A percentile compares a stretch with the other conserved stretches of the same genome.
These are phyloP conservation scores for Hirtodrosophila trivittata DNA, from an alignment of 2,888 invertebrate species.

Conservation along the genomic window DNA sequence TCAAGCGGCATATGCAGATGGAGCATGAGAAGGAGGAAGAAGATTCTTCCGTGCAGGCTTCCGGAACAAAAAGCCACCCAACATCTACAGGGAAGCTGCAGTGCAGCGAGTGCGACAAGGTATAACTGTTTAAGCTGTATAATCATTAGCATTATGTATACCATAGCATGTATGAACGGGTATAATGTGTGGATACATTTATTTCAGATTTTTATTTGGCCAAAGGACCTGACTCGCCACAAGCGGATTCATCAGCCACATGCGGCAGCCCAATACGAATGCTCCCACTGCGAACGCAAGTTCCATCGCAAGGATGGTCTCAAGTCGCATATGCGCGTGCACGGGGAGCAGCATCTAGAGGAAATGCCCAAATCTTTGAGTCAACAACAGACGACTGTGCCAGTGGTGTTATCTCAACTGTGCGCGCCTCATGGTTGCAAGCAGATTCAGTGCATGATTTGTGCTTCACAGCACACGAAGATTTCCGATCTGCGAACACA, in stretches of 20 bases:
- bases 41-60: no score
- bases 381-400: slow-evolving; percentile 1
- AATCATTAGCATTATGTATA: no score
- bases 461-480: slow-evolving; percentile 78
- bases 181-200: not conserved
- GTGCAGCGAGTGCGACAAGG: slow-evolving; percentile 87
- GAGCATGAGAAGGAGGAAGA: slow-evolving; percentile 35
- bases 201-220: slow-evolving; percentile 85
- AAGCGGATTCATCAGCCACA: slow-evolving; percentile 86
- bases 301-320: slow-evolving; percentile 86
- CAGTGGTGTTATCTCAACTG: slow-evolving; percentile 54
- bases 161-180: no score
- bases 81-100: slow-evolving; percentile 84
- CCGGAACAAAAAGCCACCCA: slow-evolving; percentile 39
- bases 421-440: slow-evolving; percentile 82
- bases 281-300: slow-evolving; percentile 86
- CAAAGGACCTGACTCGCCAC: slow-evolving; percentile 87
- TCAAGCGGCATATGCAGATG: slow-evolving; percentile 63
- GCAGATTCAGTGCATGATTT: slow-evolving; percentile 83
- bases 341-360: slow-evolving; percentile 80
- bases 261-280: slow-evolving; percentile 84
- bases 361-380: not conserved
- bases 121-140: not conserved
- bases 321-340: slow-evolving; percentile 86
- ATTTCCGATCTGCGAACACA: slow-evolving; percentile 79